Evolutionary conservation across 2,888 invertebrate species (phyloP).

Genomic region (Limnephilus rhombicus): DNA sequence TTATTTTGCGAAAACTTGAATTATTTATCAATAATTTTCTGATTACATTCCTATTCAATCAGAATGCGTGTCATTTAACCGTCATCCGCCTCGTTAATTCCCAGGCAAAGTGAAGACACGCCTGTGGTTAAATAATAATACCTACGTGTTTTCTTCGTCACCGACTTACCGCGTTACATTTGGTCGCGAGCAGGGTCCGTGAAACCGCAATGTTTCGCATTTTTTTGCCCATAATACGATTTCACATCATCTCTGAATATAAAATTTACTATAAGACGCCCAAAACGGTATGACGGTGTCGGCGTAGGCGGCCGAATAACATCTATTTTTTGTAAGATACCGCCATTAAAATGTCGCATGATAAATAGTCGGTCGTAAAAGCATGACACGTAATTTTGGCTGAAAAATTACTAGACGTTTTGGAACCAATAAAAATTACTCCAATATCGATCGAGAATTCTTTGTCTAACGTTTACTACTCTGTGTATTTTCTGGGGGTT

Average conservation of each 20-base stretch:
- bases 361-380: constrained; percentile 33
- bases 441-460: constrained; percentile 16
- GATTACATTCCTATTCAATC: not conserved
- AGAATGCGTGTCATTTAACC: not conserved
- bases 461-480: not conserved
- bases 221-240: not conserved
- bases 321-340: constrained; percentile 22
- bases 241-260: not conserved
- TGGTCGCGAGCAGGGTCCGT: not conserved
- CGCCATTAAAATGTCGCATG: constrained; percentile 37
- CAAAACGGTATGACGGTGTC: not conserved
- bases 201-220: not conserved
- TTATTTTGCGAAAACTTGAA: no score
- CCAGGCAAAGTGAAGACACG: not conserved
- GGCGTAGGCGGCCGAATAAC: constrained; percentile 7
- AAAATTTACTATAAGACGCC: not conserved
- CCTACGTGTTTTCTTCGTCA: no score
- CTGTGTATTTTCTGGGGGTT: not conserved
- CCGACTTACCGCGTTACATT: not conserved
- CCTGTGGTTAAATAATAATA: no score
- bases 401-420: constrained; percentile 38
- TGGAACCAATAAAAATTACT: constrained; percentile 30
- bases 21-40: not conserved
- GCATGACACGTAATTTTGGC: constrained; percentile 37
- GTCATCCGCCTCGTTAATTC: not conserved